Conservation (phyloP, 2,113 vertebrate genomes). For the Acanthisitta chloris region DNA sequence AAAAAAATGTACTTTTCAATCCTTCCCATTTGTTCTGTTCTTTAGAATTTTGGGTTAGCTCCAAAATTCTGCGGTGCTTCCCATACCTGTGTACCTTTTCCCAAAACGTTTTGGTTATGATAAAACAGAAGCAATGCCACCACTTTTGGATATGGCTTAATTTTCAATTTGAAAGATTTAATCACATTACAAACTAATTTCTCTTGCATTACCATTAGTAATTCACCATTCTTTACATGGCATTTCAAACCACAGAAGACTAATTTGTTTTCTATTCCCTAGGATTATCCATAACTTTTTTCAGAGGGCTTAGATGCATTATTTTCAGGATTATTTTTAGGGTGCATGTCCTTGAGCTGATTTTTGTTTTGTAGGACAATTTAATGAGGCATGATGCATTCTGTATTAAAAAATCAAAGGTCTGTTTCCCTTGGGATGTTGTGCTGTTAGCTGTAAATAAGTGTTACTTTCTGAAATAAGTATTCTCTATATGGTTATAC, state of each 20-base stretch:
- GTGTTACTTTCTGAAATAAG: not conserved
- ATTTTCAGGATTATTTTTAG: not conserved
- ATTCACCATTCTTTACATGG: not conserved
- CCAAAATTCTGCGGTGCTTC: not conserved
- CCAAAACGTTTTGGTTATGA: not conserved
- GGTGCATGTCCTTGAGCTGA: not conserved
- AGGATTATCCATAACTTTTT: not conserved
- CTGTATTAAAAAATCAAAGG: not conserved
- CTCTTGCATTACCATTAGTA: not conserved
- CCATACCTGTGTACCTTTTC: not conserved
- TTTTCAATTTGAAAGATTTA: not conserved
- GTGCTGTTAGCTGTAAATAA: not conserved
- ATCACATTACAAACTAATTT: not conserved
- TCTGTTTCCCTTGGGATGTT: not conserved
- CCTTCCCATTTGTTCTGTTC: not conserved
- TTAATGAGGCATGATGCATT: not conserved
- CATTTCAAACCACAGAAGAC: not conserved
- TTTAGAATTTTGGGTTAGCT: not conserved
- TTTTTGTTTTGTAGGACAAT: not conserved
- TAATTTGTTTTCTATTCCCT: not conserved
- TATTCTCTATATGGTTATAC: fast-evolving
- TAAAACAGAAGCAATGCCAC: not conserved
- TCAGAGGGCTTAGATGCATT: not conserved
- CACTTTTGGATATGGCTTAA: not conserved
- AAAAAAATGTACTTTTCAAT: not conserved